A percentile compares a stretch with the other conserved stretches of the same genome.
Evolutionary conservation across 2,113 vertebrate species (phyloP).

Genomic region (Gymnarchus niloticus): DNA sequence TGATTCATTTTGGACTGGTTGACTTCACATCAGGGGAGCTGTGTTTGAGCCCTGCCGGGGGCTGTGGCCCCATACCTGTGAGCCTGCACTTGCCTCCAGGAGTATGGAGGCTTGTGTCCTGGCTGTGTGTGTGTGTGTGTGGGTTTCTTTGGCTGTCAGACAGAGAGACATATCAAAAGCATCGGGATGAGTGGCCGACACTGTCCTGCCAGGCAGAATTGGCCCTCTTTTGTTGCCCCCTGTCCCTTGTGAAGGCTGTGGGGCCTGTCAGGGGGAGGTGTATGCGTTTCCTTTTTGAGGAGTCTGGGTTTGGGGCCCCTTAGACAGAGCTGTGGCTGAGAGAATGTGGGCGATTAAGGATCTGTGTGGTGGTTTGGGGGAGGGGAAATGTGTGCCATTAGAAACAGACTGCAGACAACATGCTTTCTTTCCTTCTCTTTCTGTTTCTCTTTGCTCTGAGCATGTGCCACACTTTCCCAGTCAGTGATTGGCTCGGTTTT

Average conservation of each 20-base stretch:
- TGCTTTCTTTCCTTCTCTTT: background rate
- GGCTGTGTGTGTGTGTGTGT: background rate
- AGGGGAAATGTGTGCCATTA: background rate
- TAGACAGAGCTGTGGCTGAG: background rate
- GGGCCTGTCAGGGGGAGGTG: background rate
- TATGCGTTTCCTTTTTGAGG: slow-evolving; percentile 3
- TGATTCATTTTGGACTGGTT: slow-evolving; percentile 1
- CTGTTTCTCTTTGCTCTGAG: background rate
- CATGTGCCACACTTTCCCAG: background rate
- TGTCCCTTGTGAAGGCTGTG: background rate
- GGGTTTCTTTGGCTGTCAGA: slow-evolving; percentile 13
- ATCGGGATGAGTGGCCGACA: slow-evolving; percentile 15
- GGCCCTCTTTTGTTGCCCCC: background rate
- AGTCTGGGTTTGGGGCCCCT: background rate
- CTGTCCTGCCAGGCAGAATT: background rate
- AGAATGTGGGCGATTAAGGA: background rate
- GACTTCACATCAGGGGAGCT: background rate
- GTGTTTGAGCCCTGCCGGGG: background rate
- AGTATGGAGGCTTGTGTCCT: background rate
- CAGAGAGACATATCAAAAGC: background rate
- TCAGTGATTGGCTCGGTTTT: background rate
- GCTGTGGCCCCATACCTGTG: background rate
- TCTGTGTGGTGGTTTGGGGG: background rate
- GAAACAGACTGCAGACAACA: background rate
- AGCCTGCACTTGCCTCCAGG: background rate